Conservation (phyloP, 2,797 vertebrate species). For the Rhabdophis nuchalis region DNA sequence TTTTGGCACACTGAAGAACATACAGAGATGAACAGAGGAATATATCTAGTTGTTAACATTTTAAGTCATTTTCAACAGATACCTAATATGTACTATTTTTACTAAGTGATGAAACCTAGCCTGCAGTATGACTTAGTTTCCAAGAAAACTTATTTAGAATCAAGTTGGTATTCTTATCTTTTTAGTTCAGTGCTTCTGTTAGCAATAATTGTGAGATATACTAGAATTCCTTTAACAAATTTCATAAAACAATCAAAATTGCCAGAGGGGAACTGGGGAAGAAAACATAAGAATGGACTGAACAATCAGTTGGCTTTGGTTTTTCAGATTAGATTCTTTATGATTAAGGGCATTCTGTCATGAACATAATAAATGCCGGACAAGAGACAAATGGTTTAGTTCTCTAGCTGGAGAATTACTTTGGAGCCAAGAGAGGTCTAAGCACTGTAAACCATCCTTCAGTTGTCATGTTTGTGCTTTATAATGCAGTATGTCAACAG, state of each 20-base stretch:
- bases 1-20: neutral
- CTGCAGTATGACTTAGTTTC: neutral
- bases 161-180: neutral
- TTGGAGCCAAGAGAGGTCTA: conserved; percentile 24
- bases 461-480: conserved; percentile 28
- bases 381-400: conserved; percentile 30
- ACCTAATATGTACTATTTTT: neutral
- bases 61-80: neutral
- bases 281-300: neutral
- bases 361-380: conserved; percentile 30
- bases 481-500: conserved; percentile 7
- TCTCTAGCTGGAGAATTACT: conserved; percentile 29
- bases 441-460: conserved; percentile 28
- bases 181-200: neutral
- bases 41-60: neutral
- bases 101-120: neutral
- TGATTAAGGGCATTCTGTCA: neutral
- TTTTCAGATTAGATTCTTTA: conserved; percentile 13
- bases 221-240: neutral
- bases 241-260: neutral
- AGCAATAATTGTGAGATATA: neutral
- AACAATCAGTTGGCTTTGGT: conserved; percentile 12
- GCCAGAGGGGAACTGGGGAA: neutral
- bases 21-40: neutral
- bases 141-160: neutral